phyloP scores from a whole-genome alignment of 1,140 invertebrate genomes.

The Zophobas atratus region DNA sequence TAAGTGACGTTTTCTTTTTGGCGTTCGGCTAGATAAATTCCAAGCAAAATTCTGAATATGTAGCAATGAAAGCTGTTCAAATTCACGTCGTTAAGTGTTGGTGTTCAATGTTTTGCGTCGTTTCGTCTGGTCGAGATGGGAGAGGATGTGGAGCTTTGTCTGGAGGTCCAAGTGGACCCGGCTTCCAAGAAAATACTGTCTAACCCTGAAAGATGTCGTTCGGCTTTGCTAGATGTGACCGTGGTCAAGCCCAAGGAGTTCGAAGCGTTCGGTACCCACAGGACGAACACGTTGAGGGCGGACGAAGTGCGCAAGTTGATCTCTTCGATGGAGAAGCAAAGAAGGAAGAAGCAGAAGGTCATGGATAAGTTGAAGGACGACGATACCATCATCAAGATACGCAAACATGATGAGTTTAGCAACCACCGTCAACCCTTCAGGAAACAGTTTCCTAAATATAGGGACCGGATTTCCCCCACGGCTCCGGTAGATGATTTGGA shows the following conservation, averaged over 20 bases:
- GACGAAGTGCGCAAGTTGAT: conserved; percentile 57
- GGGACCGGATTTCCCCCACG: not conserved
- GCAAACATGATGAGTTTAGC: conserved; percentile 17
- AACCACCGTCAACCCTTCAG: not conserved
- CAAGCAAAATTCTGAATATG: conserved; percentile 51
- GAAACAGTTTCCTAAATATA: conserved; percentile 13
- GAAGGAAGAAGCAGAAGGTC: conserved; percentile 46
- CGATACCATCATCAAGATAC: conserved; percentile 41
- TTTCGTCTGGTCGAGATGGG: conserved; percentile 40
- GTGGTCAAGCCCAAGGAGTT: conserved; percentile 57
- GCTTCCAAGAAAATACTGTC: conserved; percentile 57
- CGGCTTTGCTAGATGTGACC: conserved; percentile 58
- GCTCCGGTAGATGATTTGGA: conserved; percentile 24
- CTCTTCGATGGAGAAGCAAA: conserved; percentile 52
- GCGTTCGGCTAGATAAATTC: conserved; percentile 52
- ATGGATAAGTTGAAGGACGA: conserved; percentile 34
- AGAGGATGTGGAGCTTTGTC: conserved; percentile 55
- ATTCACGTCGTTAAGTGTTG: conserved; percentile 20
- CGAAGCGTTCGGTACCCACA: conserved; percentile 48
- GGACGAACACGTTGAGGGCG: conserved; percentile 55
- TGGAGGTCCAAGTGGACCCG: conserved; percentile 60
- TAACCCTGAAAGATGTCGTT: conserved; percentile 55
- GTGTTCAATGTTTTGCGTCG: conserved; percentile 10
- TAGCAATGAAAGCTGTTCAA: conserved; percentile 47
- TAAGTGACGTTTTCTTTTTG: conserved; percentile 46